phyloP scores from a whole-genome alignment of 1,140 invertebrate genomes.

The Trichoplusia ni region DNA sequence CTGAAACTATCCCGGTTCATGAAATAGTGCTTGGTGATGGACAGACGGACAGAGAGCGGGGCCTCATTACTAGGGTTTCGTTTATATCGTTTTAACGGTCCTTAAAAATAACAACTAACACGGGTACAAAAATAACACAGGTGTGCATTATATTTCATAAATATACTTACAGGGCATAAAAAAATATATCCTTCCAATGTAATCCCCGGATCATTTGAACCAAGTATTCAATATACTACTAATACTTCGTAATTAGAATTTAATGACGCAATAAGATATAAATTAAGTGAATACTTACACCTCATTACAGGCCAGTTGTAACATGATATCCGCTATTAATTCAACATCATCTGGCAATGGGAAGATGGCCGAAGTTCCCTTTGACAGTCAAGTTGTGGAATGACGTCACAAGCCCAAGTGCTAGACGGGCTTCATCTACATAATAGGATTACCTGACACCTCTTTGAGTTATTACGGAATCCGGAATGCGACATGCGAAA shows the following conservation, averaged over 20 bases:
- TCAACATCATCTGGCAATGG: background rate
- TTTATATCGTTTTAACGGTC: too few species aligned
- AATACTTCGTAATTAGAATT: background rate
- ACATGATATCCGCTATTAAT: background rate
- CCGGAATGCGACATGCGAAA: slow-evolving; percentile 13
- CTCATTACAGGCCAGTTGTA: background rate
- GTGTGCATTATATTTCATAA: too few species aligned
- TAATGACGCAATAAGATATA: background rate
- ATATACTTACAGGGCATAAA: too few species aligned
- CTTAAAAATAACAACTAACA: too few species aligned
- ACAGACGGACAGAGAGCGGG: too few species aligned
- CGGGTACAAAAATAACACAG: too few species aligned
- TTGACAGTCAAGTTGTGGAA: slow-evolving; percentile 12
- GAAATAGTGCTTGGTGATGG: too few species aligned
- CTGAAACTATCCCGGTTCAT: too few species aligned
- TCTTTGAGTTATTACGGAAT: slow-evolving; percentile 17
- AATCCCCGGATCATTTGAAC: too few species aligned
- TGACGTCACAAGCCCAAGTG: background rate
- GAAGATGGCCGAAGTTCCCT: background rate
- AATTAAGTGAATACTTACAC: background rate
- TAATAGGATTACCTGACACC: slow-evolving; percentile 31
- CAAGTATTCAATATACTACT: too few species aligned
- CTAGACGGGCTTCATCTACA: slow-evolving; percentile 20
- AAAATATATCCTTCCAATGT: too few species aligned
- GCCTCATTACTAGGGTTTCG: too few species aligned